phyloP scores from a whole-genome alignment of 2,888 invertebrate genomes.

The Buathra laborator region DNA sequence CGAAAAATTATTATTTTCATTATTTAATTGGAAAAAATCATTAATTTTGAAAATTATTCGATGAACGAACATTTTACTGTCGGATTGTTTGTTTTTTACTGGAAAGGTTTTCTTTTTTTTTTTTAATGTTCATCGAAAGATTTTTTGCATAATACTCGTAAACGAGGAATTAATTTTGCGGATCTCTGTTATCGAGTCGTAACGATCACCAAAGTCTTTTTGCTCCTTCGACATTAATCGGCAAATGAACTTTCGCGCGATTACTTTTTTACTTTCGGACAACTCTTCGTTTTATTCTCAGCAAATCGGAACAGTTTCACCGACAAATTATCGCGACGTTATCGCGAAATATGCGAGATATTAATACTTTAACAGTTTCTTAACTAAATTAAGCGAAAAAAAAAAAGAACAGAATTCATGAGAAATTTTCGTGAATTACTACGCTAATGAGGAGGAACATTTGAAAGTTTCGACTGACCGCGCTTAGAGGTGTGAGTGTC shows the following conservation, averaged over 20 bases:
- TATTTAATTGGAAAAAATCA: too few relatives aligned
- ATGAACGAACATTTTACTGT: too few relatives aligned
- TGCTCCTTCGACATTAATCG: background rate
- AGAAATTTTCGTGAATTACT: slow-evolving; percentile 65
- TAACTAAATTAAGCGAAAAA: slow-evolving; percentile 24
- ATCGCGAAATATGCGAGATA: slow-evolving; percentile 34
- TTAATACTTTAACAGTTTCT: slow-evolving; percentile 67
- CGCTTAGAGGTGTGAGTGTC: slow-evolving; percentile 7
- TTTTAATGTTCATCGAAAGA: too few relatives aligned
- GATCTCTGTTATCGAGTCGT: background rate
- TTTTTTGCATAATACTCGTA: background rate
- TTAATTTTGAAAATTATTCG: too few relatives aligned
- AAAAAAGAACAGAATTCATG: slow-evolving; percentile 29
- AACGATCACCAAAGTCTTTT: too few relatives aligned
- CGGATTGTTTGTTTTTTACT: too few relatives aligned
- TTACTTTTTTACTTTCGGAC: background rate
- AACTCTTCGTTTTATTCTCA: background rate
- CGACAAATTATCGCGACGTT: slow-evolving; percentile 5
- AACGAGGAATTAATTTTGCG: background rate
- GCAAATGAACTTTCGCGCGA: background rate
- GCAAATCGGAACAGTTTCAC: background rate
- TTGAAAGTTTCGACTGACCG: slow-evolving; percentile 27
- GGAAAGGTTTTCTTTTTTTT: too few relatives aligned
- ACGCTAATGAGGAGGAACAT: slow-evolving; percentile 74
- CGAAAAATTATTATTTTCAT: too few relatives aligned